Percentiles rank a stretch among this genome's conserved stretches.
phyloP scores from a whole-genome alignment of 2,797 vertebrate genomes.

The Sebastes kiyomatsui region DNA sequence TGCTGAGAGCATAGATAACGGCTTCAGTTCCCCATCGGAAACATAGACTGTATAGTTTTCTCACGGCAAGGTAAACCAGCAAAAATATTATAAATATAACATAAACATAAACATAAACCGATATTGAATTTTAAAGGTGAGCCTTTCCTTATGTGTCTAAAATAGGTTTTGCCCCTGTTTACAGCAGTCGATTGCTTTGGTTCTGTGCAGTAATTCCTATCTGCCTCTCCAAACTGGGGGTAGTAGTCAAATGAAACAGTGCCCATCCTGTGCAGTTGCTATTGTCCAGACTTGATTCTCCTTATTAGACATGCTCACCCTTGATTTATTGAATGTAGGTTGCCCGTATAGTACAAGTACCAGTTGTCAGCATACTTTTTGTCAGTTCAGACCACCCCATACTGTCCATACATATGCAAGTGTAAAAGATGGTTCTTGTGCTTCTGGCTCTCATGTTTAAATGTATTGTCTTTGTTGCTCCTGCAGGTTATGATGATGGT shows the following conservation, averaged over 20 bases:
- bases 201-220: too few relatives aligned
- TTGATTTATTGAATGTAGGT: background rate
- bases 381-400: background rate
- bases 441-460: background rate
- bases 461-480: background rate
- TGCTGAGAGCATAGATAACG: too few relatives aligned
- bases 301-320: background rate
- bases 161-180: fast-evolving
- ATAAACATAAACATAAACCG: fast-evolving
- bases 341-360: background rate
- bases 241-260: background rate
- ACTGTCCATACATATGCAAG: background rate
- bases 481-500: conserved; percentile 99
- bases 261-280: background rate
- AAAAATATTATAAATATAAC: too few relatives aligned
- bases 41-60: too few relatives aligned
- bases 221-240: too few relatives aligned
- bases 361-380: background rate
- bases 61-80: too few relatives aligned
- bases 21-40: fast-evolving
- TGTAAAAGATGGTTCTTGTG: background rate
- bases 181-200: too few relatives aligned
- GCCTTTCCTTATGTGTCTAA: too few relatives aligned
- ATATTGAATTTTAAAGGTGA: too few relatives aligned
- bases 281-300: background rate